phyloP scores from a whole-genome alignment of 2,888 invertebrate genomes.

The Gonocerus acuteangulatus region DNA sequence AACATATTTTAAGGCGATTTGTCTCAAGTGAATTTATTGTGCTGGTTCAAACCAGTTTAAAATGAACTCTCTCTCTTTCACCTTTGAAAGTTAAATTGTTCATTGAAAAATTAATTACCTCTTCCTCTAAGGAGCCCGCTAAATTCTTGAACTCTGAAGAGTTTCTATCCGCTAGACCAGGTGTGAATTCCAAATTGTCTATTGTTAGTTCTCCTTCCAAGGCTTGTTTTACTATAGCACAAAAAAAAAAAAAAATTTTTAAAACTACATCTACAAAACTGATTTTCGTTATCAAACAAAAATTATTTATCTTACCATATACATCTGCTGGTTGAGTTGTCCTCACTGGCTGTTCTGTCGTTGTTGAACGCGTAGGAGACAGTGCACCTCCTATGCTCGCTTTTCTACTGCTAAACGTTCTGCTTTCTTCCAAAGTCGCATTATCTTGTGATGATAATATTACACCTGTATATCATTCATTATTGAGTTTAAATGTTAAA shows the following conservation, averaged over 20 bases:
- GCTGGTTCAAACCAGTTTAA: too few species aligned
- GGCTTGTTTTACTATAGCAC: conserved; percentile 55
- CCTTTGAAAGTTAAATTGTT: too few species aligned
- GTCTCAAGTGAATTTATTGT: too few species aligned
- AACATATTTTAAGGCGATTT: too few species aligned
- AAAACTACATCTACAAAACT: background rate
- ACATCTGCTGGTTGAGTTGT: conserved; percentile 49
- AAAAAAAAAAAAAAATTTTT: background rate
- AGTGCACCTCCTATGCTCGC: conserved; percentile 31
- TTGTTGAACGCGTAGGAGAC: conserved; percentile 41
- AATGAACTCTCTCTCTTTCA: too few species aligned
- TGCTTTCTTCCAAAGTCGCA: conserved; percentile 49
- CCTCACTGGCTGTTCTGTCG: conserved; percentile 42
- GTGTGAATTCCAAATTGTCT: conserved; percentile 56
- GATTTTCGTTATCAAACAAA: background rate
- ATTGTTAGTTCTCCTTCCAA: conserved; percentile 61
- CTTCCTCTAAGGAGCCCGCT: conserved; percentile 51
- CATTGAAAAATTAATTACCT: conserved; percentile 39
- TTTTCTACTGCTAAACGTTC: conserved; percentile 50
- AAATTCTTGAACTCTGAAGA: conserved; percentile 57
- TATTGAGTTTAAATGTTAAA: background rate
- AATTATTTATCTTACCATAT: too few species aligned
- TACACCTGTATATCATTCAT: conserved; percentile 46
- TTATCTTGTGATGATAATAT: conserved; percentile 59
- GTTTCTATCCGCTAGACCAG: conserved; percentile 52